A percentile compares a stretch with the other conserved stretches of the same genome.
Evolutionary conservation across 2,797 vertebrate species (phyloP).

Genomic region (Peromyscus melanophrys): DNA sequence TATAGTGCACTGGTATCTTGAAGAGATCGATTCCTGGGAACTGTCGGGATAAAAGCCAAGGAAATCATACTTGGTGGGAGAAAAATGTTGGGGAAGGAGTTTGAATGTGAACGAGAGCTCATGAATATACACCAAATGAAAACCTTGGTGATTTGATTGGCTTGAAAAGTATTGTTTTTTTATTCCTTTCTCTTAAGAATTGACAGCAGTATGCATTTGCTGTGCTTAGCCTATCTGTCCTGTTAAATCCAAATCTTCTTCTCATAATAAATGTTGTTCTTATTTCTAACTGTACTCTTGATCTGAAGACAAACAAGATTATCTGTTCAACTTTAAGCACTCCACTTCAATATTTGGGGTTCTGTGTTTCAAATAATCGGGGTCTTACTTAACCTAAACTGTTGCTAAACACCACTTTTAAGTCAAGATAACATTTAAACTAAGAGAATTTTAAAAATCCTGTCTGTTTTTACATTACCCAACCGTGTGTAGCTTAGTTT

Average conservation of each 20-base stretch:
- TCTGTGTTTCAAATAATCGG: constrained; percentile 12
- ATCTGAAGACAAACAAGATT: not conserved
- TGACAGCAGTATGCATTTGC: not conserved
- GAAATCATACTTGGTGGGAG: not conserved
- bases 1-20: not conserved
- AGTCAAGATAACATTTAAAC: constrained; percentile 49
- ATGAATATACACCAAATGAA: not conserved
- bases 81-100: not conserved
- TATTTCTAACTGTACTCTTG: not conserved
- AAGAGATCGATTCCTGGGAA: not conserved
- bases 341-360: not conserved
- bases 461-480: not conserved
- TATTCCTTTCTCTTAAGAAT: not conserved
- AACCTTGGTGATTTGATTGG: not conserved
- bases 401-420: not conserved
- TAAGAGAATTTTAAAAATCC: not conserved
- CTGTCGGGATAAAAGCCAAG: not conserved
- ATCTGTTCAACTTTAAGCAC: not conserved
- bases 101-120: not conserved
- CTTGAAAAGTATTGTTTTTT: not conserved
- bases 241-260: constrained; percentile 1
- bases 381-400: not conserved
- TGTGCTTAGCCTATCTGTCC: not conserved
- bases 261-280: not conserved
- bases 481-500: constrained; percentile 58